Base-by-base conservation (phyloP, 1,140 invertebrate genomes). In the Formica selysi region DNA sequence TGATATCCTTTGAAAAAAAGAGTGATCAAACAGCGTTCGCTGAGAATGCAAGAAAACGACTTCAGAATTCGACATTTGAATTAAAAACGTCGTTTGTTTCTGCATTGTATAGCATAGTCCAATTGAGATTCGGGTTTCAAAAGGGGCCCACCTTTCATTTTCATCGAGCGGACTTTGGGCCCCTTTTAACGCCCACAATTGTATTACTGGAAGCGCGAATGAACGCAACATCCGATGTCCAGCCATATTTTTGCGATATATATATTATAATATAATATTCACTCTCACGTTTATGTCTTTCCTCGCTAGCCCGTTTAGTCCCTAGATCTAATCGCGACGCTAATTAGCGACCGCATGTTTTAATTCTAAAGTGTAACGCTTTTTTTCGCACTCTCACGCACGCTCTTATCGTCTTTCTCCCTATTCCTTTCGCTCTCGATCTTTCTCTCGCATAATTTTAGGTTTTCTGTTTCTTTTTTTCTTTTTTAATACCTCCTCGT, bases 241-340 rank as follows among this genome's bases (percentile, higher is more conserved):
- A 76, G 76, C 76, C 67, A 36, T 86, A 74, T 51, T 41, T 71
- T 83, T 74, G 79, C 41, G 65, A 89, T 86, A 76, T 89, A 89
- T 73, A 89, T 76, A 65, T 86, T 89, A 86, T 51, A 57, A 67
- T 86, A 86, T 76, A 74, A 89, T 89, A 51, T 74, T 79, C 81
- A 73, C 73, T 88, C 87, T 86, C 74, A 80, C 87, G 88, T 88
- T 88, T 84, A 71, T 76, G 86, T 87, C 79, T 87, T 88, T 88
- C 87, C 57, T 71, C 67, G 62, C 64, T 80, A 81, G 70, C 38
- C 64, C 83, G 71, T 67, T 86, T 65, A 76, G 81, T 86, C 41
- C 67, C 88, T 76, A 88, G 36, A 76, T 78, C 44, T 74, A 88
- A 71, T 68, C 74, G 67, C 67, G 29, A 80, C 78, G 80, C 68